A percentile compares a stretch with the other conserved stretches of the same genome.
phyloP scores from a whole-genome alignment of 2,113 vertebrate genomes.

The Chaenocephalus aceratus region DNA sequence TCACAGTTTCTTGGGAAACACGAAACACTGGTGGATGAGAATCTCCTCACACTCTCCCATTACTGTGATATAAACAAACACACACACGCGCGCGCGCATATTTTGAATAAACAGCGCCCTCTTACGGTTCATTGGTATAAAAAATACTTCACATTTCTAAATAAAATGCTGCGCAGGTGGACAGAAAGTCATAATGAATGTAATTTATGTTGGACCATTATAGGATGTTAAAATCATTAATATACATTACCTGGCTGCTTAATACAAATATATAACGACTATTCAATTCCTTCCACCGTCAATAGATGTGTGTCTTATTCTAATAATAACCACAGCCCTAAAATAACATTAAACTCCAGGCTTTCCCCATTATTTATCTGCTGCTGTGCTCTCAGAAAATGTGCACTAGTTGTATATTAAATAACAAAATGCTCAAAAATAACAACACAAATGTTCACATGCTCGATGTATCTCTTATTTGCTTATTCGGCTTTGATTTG shows the following conservation, averaged over 20 bases:
- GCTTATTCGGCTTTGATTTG: constrained; percentile 44
- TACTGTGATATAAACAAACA: not conserved
- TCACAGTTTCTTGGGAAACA: constrained; percentile 61
- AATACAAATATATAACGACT: not conserved
- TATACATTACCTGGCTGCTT: too few species aligned
- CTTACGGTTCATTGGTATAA: not conserved
- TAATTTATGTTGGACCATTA: not conserved
- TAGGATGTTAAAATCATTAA: too few species aligned
- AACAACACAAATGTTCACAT: not conserved
- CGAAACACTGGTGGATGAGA: constrained; percentile 67
- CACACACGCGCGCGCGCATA: not conserved
- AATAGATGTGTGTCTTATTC: not conserved
- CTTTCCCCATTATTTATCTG: too few species aligned
- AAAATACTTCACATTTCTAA: constrained; percentile 19
- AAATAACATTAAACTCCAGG: too few species aligned
- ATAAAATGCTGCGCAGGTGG: constrained; percentile 29
- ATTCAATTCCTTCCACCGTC: not conserved
- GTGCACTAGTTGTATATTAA: not conserved
- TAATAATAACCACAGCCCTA: not conserved
- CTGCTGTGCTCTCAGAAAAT: not conserved
- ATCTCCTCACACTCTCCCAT: constrained; percentile 48
- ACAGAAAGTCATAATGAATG: too few species aligned
- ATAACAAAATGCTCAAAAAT: not conserved
- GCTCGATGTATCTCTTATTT: not conserved
- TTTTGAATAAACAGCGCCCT: constrained; percentile 2